Percentiles rank a stretch among this genome's conserved stretches.
phyloP scores from a whole-genome alignment of 1,140 invertebrate genomes.

The Scaptomyza hsui region DNA sequence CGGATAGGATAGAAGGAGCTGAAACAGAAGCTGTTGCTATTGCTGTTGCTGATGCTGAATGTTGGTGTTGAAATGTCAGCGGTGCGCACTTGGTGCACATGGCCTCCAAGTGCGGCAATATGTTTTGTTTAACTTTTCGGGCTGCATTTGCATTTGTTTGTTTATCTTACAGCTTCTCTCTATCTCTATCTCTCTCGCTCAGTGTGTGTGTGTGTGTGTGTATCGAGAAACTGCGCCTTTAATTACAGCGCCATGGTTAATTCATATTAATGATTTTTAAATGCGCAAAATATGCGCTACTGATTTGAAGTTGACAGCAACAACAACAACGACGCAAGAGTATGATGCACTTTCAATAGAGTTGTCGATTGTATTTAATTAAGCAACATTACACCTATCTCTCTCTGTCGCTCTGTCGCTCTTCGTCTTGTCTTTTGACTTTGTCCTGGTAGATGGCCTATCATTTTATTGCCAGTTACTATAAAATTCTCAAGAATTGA shows the following conservation, averaged over 20 bases:
- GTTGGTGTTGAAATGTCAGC: slow-evolving; percentile 72
- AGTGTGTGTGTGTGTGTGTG: too few species aligned
- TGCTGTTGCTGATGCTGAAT: slow-evolving; percentile 1
- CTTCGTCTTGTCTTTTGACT: slow-evolving; percentile 19
- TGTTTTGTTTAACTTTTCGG: slow-evolving; percentile 74
- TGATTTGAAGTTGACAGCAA: slow-evolving; percentile 52
- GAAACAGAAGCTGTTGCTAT: neutral
- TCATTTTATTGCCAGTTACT: slow-evolving; percentile 32
- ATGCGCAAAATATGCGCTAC: slow-evolving; percentile 69
- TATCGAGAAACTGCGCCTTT: slow-evolving; percentile 44
- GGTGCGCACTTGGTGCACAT: slow-evolving; percentile 59
- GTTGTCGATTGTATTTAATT: slow-evolving; percentile 73
- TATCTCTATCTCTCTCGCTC: neutral
- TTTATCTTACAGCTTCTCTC: slow-evolving; percentile 52
- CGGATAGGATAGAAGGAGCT: neutral
- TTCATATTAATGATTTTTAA: slow-evolving; percentile 78
- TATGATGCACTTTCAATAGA: slow-evolving; percentile 47
- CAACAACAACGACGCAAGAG: neutral
- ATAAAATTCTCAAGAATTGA: slow-evolving; percentile 48
- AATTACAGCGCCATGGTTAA: slow-evolving; percentile 57
- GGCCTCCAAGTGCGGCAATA: slow-evolving; percentile 72
- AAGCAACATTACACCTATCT: slow-evolving; percentile 11
- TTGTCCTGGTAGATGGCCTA: slow-evolving; percentile 48
- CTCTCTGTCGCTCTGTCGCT: neutral
- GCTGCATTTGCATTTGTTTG: slow-evolving; percentile 59